Conservation (phyloP, 1,140 invertebrate species). For the Epicauta chinensis region DNA sequence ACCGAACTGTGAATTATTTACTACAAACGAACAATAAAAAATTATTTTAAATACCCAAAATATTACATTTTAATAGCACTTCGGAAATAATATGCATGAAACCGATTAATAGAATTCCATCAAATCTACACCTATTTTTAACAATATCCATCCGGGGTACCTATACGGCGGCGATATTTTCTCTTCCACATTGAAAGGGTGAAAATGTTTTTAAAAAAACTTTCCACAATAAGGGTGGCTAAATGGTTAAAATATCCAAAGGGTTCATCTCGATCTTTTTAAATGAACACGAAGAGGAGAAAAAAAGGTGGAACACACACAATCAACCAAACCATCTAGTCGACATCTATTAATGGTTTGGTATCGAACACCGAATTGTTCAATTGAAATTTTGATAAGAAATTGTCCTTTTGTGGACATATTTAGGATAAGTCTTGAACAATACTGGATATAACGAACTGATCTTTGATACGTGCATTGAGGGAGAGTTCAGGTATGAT, state of each 20-base stretch:
- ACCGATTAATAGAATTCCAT: neutral
- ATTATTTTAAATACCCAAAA: conserved; percentile 15
- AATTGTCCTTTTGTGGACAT: conserved; percentile 35
- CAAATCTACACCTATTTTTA: too few species aligned
- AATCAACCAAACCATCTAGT: too few species aligned
- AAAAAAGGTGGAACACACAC: conserved; percentile 13
- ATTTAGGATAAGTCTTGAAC: conserved; percentile 31
- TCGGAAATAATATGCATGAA: conserved; percentile 1
- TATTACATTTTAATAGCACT: conserved; percentile 18
- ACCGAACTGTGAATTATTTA: conserved; percentile 20
- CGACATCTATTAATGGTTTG: too few species aligned
- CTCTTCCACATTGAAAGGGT: conserved; percentile 12
- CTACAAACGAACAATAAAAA: conserved; percentile 11
- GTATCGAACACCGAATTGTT: conserved; percentile 13
- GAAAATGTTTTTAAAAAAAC: conserved; percentile 14
- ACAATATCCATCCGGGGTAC: too few species aligned
- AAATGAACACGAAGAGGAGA: neutral
- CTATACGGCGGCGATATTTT: neutral
- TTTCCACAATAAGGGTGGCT: conserved; percentile 24
- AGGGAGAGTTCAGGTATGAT: conserved; percentile 10
- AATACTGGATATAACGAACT: conserved; percentile 30
- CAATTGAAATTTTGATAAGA: conserved; percentile 28
- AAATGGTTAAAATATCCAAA: conserved; percentile 27
- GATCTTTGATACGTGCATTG: conserved; percentile 11
- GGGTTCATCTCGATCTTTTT: conserved; percentile 18